These are phyloP conservation scores for rat (Rattus norvegicus) DNA, from an alignment of 2,113 vertebrate species.

Conservation along the genomic window DNA sequence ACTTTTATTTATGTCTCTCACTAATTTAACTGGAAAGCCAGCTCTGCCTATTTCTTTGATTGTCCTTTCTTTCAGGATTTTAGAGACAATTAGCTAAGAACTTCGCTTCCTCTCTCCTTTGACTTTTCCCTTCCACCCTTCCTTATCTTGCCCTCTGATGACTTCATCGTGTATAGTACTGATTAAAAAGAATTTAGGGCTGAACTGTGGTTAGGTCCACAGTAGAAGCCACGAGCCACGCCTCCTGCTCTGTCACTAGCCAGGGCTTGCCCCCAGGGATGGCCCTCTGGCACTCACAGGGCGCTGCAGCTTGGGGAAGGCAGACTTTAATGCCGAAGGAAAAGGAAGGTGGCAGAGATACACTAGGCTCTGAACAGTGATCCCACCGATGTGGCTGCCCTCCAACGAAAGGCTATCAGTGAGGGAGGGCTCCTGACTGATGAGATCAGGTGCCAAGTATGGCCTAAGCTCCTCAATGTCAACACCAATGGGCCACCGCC, in stretches of 20 bases:
- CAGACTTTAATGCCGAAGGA: constrained; percentile 89
- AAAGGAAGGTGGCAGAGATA: constrained; percentile 92
- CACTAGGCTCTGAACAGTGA: constrained; percentile 89
- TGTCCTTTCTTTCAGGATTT: neutral
- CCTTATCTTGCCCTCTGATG: neutral
- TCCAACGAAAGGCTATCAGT: constrained; percentile 97
- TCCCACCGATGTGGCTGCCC: constrained; percentile 91
- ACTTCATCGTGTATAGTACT: neutral
- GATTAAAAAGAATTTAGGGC: neutral
- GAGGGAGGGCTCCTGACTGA: constrained; percentile 96
- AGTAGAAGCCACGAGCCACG: no score
- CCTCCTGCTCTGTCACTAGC: no score
- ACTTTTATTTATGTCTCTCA: neutral
- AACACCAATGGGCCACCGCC: constrained; percentile 87
- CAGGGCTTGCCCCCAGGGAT: no score
- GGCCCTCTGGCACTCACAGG: no score
- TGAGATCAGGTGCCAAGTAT: constrained; percentile 94
- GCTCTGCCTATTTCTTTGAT: neutral
- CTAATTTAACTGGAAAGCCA: constrained; percentile 24
- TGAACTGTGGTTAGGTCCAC: no score
- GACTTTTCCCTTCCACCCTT: neutral
- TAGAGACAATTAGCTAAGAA: neutral
- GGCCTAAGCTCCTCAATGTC: constrained; percentile 96
- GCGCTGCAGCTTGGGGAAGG: no score
- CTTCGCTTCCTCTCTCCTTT: constrained; percentile 16